Base-by-base conservation (phyloP, 2,113 vertebrate genomes). In the Pseudorasbora parva region DNA sequence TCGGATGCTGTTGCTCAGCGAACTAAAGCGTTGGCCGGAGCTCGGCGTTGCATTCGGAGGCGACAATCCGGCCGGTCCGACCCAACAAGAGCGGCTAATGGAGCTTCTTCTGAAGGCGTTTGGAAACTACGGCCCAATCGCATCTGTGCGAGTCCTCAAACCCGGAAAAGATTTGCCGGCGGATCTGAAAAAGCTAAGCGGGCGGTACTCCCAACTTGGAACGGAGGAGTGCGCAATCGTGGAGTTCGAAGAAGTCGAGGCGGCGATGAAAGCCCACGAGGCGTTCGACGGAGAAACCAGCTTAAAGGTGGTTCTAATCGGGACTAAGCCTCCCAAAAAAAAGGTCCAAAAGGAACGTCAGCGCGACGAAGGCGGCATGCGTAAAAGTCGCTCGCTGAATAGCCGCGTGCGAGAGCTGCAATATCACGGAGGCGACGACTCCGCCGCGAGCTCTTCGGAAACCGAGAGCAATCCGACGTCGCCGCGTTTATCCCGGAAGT, bases 211-310 rank as follows among this genome's bases (percentile, higher is more conserved):
- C 8, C 98, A 98, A 77, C 92, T 99, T 9, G 96, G 96, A 81
- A 93, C 93, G 0, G 95, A 98, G 57, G 96, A 97, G 74, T 99
- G 98, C 1, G 97, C 96, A 84, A 95, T 99, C 1, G 92, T 99
- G 71, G 97, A 99, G 87, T 99, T 97, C 3, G 98, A 99, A 91
- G 97, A 99, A 89, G 96, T 99, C 47, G 97, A 97, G 17, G 97
- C 97, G 0, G 97, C 98, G 0, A 84, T 98, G 2, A 96, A 79
- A 79, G 98, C 98, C 80, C 97, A 98, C 0, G 95, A 98, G 37
- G 95, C 94, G 7, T 94, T 95, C 79, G 89, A 91, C 12, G 33
- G 89, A 0, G 93, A 94, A 72, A 89, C 8, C 91, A 93, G 92
- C 23, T 78, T 84, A 0, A 91, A 92, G 82, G 96, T 97, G 33